phyloP scores from a whole-genome alignment of 1,140 invertebrate genomes.

The Nebria ingens region DNA sequence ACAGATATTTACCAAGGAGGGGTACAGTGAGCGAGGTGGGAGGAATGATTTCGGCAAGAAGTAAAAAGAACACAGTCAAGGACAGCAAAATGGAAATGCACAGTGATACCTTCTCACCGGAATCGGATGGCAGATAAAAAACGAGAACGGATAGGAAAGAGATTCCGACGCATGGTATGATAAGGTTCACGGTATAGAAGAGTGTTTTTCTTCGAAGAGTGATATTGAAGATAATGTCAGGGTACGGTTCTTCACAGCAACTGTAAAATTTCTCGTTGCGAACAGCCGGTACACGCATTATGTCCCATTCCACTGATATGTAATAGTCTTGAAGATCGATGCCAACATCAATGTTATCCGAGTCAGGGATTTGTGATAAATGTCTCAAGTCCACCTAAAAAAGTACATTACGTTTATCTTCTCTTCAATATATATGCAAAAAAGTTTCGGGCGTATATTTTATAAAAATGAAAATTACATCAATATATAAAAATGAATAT shows the following conservation, averaged over 20 bases:
- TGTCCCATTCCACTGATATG: slow-evolving; percentile 96
- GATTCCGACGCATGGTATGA: slow-evolving; percentile 92
- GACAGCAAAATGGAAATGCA: slow-evolving; percentile 98
- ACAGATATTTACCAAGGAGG: slow-evolving; percentile 92
- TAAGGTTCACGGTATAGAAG: slow-evolving; percentile 95
- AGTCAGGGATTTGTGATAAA: slow-evolving; percentile 67
- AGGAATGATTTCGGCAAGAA: slow-evolving; percentile 96
- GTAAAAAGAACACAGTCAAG: slow-evolving; percentile 96
- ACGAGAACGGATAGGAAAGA: slow-evolving; percentile 96
- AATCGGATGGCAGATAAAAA: slow-evolving; percentile 97
- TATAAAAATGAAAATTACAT: too few relatives aligned
- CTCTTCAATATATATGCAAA: too few relatives aligned
- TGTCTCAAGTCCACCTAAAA: slow-evolving; percentile 78
- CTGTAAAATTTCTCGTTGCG: slow-evolving; percentile 84
- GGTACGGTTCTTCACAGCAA: slow-evolving; percentile 84
- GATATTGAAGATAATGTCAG: slow-evolving; percentile 97
- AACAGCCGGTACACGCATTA: slow-evolving; percentile 77
- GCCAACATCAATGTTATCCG: slow-evolving; percentile 72
- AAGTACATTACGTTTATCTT: neutral
- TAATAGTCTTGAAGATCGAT: slow-evolving; percentile 92
- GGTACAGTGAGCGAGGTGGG: slow-evolving; percentile 98
- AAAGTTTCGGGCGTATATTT: too few relatives aligned
- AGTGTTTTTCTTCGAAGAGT: slow-evolving; percentile 91
- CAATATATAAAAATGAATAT: too few relatives aligned
- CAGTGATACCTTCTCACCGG: slow-evolving; percentile 93